Evolutionary conservation across 2,113 vertebrate genomes (phyloP), one percentile per base, ranked within the genome.

Genomic region (Myodes glareolus): DNA sequence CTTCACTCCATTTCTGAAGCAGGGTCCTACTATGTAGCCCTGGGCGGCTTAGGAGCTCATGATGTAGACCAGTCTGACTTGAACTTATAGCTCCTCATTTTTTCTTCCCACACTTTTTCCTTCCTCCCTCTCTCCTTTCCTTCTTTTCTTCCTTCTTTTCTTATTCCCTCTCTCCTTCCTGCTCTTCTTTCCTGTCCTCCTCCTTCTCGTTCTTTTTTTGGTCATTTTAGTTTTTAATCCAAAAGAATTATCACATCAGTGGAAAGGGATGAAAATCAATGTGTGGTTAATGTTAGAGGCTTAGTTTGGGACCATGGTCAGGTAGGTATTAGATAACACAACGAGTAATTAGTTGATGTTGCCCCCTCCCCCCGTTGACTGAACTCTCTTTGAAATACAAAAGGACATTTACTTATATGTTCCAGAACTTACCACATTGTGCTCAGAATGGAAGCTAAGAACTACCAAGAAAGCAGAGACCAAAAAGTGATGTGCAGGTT

Each of bases 291-390:
- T 70, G 7, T 72, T 96, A 68, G 17, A 25, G 21, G 5, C 61
- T 88, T 42, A 81, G 5, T 67, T 14, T 92, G 86, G 72, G 16
- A 25, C 25, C 19, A 93, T 55, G 25, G 29, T 84, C 72, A 80
- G 45, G 42, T 93, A 58, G 47, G 33, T 87, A 5, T 52, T 55
- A 72, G 42, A 76, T 27, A 36, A 89, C 8, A 67, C 16, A 78
- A 31, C 67, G 31, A 84, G 63, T 76, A 7, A 0, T 90, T 96
- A 65, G 14, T 90, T 75, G 42, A 72, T 1, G 75, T 75, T 92
- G 65, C 0, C 4, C 1, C 0, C 13, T 31, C 63, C 1, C 0
- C 13, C n/a, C 63, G 10, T 23, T 87, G 31, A 11, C 13, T 70
- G 72, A 88, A 88, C 33, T 61, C 95, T 82, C 78, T 14, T 27